These are phyloP conservation scores for Myotis daubentonii DNA, from an alignment of 2,797 vertebrate genomes.

Conservation along the genomic window DNA sequence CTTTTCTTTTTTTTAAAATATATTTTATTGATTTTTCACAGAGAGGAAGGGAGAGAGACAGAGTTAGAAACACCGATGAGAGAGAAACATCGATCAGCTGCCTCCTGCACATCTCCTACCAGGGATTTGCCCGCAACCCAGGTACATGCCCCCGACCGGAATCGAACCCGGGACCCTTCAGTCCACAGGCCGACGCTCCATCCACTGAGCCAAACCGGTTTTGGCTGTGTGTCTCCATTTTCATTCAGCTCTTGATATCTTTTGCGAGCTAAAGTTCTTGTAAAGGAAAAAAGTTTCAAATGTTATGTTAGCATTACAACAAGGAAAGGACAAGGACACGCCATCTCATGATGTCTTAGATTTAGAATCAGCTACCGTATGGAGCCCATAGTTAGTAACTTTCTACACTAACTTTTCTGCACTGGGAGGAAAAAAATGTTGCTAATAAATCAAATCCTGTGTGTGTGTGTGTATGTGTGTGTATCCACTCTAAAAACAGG, in stretches of 20 bases:
- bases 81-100: too few species aligned
- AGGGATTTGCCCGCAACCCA: too few species aligned
- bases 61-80: too few species aligned
- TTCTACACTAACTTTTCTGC: neutral
- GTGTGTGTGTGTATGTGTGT: neutral
- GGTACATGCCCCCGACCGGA: too few species aligned
- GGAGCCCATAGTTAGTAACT: neutral
- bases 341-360: neutral
- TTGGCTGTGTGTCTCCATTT: neutral
- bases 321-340: neutral
- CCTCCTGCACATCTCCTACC: too few species aligned
- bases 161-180: too few species aligned
- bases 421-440: neutral
- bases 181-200: too few species aligned
- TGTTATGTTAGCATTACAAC: neutral
- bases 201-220: too few species aligned
- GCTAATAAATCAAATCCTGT: neutral
- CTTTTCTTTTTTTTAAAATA: too few species aligned
- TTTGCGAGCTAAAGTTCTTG: constrained; percentile 42
- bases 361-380: neutral
- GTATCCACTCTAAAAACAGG: neutral
- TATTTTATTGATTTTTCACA: too few species aligned
- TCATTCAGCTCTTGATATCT: neutral
- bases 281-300: neutral
- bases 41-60: too few species aligned